A percentile compares a stretch with the other conserved stretches of the same genome.
These are phyloP conservation scores for Epizoanthus ramosus DNA, from an alignment of 92 coral and sea anemone genomes.

Conservation along the genomic window DNA sequence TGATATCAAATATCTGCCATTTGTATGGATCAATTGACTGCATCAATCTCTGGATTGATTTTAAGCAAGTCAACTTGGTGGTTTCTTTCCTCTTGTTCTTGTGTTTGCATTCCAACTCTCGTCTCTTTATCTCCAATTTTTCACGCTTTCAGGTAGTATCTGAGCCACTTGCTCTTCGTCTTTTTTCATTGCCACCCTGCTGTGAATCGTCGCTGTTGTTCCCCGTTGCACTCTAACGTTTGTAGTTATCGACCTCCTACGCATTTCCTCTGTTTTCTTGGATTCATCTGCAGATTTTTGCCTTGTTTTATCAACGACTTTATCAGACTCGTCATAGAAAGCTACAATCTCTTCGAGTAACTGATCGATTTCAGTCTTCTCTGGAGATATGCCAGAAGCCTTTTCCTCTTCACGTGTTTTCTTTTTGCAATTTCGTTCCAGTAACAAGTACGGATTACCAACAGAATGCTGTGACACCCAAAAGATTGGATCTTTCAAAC, in stretches of 20 bases:
- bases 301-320: not conserved
- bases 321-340: constrained; percentile 7
- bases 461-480: not conserved
- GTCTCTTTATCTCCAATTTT: not conserved
- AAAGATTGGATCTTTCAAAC: not conserved
- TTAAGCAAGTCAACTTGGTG: not conserved
- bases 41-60: too few relatives aligned
- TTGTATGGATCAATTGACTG: too few relatives aligned
- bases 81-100: not conserved
- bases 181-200: not conserved
- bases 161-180: constrained; percentile 14
- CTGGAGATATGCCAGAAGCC: constrained; percentile 19
- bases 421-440: not conserved
- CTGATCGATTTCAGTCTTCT: constrained; percentile 22
- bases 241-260: constrained; percentile 12
- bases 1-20: too few relatives aligned
- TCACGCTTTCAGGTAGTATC: not conserved
- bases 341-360: constrained; percentile 1
- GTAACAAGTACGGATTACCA: too few relatives aligned
- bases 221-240: constrained; percentile 5
- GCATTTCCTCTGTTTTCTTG: constrained; percentile 12
- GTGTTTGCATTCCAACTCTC: not conserved
- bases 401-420: constrained; percentile 3
- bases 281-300: not conserved
- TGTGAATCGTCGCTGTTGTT: constrained; percentile 5